These are phyloP conservation scores for Stichodactyla mertensii DNA, from an alignment of 64 coral and sea anemone genomes.

Conservation along the genomic window DNA sequence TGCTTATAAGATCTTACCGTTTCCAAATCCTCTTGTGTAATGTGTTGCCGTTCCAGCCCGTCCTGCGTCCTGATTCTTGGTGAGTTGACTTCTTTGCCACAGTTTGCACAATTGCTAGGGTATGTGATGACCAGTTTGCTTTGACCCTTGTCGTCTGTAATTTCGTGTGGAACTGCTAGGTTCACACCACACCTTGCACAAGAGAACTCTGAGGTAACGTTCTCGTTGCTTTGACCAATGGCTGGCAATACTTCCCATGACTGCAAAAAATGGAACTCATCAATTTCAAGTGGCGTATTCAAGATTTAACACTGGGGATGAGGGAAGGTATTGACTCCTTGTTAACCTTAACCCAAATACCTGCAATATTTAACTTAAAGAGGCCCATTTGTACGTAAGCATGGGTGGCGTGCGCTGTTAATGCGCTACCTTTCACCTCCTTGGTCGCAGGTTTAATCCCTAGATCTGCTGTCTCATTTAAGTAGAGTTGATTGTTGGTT, in stretches of 20 bases:
- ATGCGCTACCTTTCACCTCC: too few relatives aligned
- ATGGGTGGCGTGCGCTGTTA: too few relatives aligned
- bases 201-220: conserved; percentile 11
- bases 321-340: too few relatives aligned
- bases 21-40: background rate
- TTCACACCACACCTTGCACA: conserved; percentile 32
- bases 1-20: background rate
- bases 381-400: too few relatives aligned
- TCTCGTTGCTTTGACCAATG: conserved; percentile 24
- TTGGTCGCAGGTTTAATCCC: too few relatives aligned
- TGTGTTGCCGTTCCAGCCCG: background rate
- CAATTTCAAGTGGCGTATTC: background rate
- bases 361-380: too few relatives aligned
- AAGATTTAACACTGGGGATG: too few relatives aligned
- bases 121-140: conserved; percentile 8
- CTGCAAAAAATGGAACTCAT: background rate
- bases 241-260: conserved; percentile 43
- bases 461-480: too few relatives aligned
- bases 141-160: background rate
- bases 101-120: conserved; percentile 42
- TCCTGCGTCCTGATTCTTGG: background rate
- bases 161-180: conserved; percentile 25
- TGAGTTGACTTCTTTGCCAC: conserved; percentile 2
- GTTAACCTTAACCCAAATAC: too few relatives aligned
- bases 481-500: too few relatives aligned